Evolutionary conservation across 2,113 vertebrate species (phyloP).

Genomic region (Rhagologus leucostigma): DNA sequence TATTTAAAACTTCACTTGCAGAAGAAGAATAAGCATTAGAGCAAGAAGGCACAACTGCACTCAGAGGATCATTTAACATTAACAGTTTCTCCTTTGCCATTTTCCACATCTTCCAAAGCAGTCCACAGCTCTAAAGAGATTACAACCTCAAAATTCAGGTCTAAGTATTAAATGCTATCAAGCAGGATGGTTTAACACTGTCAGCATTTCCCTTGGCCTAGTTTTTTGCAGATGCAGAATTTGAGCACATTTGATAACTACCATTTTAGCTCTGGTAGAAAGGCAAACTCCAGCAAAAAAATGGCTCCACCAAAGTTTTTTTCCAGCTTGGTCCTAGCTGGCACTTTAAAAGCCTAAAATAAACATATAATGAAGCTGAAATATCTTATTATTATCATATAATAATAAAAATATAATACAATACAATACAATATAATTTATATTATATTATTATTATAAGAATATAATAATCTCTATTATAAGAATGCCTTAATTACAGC

Average conservation of each 20-base stretch:
- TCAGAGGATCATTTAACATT: background rate
- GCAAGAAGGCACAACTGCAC: background rate
- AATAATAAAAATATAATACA: too few species aligned
- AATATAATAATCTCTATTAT: too few species aligned
- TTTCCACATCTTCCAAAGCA: background rate
- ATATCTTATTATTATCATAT: background rate
- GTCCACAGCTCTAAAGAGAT: background rate
- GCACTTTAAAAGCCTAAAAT: background rate
- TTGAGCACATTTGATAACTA: background rate
- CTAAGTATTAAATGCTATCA: background rate
- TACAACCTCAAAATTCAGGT: constrained; percentile 12
- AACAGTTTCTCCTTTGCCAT: background rate
- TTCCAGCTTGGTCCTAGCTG: background rate
- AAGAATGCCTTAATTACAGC: background rate
- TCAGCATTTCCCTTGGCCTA: constrained; percentile 11
- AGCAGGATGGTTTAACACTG: background rate
- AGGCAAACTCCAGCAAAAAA: constrained; percentile 10
- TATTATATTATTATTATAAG: too few species aligned
- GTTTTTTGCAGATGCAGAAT: constrained; percentile 7
- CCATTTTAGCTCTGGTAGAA: background rate
- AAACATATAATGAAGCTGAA: background rate
- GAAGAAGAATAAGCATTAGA: background rate
- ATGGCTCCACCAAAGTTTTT: background rate
- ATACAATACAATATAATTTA: background rate
- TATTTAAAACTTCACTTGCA: background rate